Conservation (phyloP, 1,140 invertebrate species). For the Papilio aristodemus region DNA sequence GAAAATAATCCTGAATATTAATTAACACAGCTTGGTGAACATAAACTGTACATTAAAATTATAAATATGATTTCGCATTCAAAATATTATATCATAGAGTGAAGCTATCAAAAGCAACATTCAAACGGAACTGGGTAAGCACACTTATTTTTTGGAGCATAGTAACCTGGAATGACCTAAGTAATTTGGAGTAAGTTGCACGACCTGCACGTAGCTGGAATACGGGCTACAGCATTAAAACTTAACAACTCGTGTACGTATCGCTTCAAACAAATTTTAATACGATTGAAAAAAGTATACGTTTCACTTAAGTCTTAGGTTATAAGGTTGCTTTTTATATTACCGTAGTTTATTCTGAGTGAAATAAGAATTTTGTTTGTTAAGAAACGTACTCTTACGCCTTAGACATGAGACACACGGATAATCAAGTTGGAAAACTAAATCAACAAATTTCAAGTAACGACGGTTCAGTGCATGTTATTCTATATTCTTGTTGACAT, state of each 20-base stretch:
- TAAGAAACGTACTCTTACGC: slow-evolving; percentile 33
- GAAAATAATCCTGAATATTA: background rate
- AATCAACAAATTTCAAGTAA: background rate
- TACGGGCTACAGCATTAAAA: slow-evolving; percentile 39
- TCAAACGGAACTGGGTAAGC: slow-evolving; percentile 36
- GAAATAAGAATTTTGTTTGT: slow-evolving; percentile 19
- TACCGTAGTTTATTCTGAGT: background rate
- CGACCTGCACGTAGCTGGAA: slow-evolving; percentile 33
- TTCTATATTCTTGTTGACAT: too few relatives aligned
- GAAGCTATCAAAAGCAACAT: slow-evolving; percentile 29
- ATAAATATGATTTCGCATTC: slow-evolving; percentile 25
- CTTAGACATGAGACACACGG: slow-evolving; percentile 40
- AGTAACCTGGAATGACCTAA: slow-evolving; percentile 36
- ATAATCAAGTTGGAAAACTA: slow-evolving; percentile 8
- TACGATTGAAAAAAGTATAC: slow-evolving; percentile 3
- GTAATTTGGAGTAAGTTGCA: slow-evolving; percentile 38
- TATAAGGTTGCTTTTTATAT: slow-evolving; percentile 11
- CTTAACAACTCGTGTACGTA: slow-evolving; percentile 46
- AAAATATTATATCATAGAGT: slow-evolving; percentile 5
- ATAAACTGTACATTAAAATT: slow-evolving; percentile 3
- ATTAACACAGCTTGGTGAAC: background rate
- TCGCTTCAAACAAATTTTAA: slow-evolving; percentile 35
- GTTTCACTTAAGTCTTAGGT: background rate
- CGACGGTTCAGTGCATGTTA: too few relatives aligned
- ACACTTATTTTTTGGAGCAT: slow-evolving; percentile 31